Conservation (phyloP, 2,888 invertebrate genomes). For the Druceiella hillmani region DNA sequence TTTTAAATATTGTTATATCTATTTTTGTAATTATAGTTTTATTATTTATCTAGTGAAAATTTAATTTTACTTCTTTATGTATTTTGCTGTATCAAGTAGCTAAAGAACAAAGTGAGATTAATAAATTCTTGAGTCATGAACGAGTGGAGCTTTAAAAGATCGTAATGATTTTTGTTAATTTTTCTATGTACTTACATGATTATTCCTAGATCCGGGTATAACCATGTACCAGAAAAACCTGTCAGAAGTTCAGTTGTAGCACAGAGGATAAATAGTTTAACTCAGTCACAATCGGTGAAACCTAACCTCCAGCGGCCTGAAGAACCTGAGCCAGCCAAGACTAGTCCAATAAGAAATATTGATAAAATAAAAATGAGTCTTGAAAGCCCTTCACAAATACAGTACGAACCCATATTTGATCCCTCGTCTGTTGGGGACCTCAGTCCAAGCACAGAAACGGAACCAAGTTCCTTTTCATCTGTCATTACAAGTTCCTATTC, state of each 20-base stretch:
- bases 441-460: conserved; percentile 41
- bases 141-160: no score
- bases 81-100: no score
- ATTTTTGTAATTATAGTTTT: no score
- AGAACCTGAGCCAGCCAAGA: conserved; percentile 28
- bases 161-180: no score
- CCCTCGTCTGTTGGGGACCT: conserved; percentile 34
- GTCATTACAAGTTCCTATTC: no score
- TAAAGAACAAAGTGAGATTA: no score
- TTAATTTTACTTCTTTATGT: no score
- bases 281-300: conserved; percentile 27
- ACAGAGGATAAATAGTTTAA: conserved; percentile 56
- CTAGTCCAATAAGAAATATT: conserved; percentile 36
- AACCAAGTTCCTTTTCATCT: conserved; percentile 38
- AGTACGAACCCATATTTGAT: conserved; percentile 46
- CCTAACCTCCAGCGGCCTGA: conserved; percentile 20
- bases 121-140: no score
- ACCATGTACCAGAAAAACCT: conserved; percentile 56
- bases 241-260: conserved; percentile 60
- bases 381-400: conserved; percentile 47
- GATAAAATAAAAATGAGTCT: conserved; percentile 48
- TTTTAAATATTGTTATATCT: no score
- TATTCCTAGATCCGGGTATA: no score
- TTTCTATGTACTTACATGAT: no score
- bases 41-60: no score